These are phyloP conservation scores for Ommatoiulus sabulosus DNA, from an alignment of 2,888 invertebrate species.

Conservation along the genomic window DNA sequence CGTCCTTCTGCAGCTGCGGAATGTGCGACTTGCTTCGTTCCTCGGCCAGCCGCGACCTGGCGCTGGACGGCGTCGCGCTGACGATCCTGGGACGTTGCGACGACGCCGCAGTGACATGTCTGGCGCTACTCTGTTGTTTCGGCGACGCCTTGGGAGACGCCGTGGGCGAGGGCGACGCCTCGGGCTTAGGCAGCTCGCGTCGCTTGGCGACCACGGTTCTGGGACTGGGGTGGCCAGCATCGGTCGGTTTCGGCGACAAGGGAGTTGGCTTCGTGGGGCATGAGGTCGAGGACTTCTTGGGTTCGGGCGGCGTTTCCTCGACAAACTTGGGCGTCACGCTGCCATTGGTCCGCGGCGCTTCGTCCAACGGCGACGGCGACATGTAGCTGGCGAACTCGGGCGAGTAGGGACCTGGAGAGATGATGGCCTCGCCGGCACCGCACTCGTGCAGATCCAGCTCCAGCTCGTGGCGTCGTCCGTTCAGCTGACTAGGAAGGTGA, in stretches of 20 bases:
- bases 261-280: background rate
- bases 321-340: background rate
- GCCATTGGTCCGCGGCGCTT: constrained; percentile 33
- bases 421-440: constrained; percentile 56
- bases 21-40: constrained; percentile 56
- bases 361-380: constrained; percentile 39
- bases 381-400: constrained; percentile 49
- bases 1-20: constrained; percentile 56
- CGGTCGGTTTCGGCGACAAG: constrained; percentile 25
- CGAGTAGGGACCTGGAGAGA: constrained; percentile 54
- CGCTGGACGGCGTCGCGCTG: constrained; percentile 45
- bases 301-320: background rate
- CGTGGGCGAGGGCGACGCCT: background rate
- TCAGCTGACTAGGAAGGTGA: constrained; percentile 57
- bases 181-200: background rate
- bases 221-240: background rate
- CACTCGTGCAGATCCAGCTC: constrained; percentile 53
- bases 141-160: background rate
- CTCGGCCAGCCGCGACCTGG: constrained; percentile 1
- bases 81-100: constrained; percentile 52
- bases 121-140: background rate
- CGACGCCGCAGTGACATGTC: background rate
- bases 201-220: background rate
- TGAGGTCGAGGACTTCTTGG: background rate
- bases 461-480: constrained; percentile 53